Conservation (phyloP, 2,113 vertebrate genomes). For the Perognathus longimembris region DNA sequence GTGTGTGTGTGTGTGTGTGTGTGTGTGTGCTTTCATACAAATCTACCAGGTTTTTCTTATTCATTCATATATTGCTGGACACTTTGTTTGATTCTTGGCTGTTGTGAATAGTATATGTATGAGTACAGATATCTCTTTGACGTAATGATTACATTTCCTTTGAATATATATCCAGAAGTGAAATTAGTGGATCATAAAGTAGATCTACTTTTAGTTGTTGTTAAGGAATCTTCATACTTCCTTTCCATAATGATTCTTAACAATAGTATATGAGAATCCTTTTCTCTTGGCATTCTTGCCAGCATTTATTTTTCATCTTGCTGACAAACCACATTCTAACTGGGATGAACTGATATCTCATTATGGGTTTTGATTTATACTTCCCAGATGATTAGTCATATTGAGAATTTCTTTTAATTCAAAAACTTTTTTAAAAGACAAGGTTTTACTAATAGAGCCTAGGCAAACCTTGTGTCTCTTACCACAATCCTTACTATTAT, state of each 20-base stretch:
- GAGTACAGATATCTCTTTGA: neutral
- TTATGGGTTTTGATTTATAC: neutral
- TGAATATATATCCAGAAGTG: neutral
- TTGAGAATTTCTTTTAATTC: neutral
- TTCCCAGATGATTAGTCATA: neutral
- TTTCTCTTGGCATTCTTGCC: too few species aligned
- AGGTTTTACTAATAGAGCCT: neutral
- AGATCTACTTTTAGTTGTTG: neutral
- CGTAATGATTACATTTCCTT: neutral
- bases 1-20: too few species aligned
- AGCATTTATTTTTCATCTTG: neutral
- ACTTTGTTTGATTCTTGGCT: neutral
- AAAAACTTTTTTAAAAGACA: too few species aligned
- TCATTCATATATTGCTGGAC: neutral
- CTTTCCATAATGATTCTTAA: neutral
- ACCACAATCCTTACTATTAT: neutral
- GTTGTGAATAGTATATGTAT: neutral
- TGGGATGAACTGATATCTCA: too few species aligned
- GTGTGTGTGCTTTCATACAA: too few species aligned
- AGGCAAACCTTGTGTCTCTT: too few species aligned
- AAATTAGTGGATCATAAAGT: neutral
- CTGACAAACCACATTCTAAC: too few species aligned
- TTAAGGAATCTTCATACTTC: neutral
- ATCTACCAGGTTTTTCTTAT: neutral
- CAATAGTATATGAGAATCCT: too few species aligned